Base-by-base conservation (phyloP, 2,113 vertebrate genomes). In the Oriolus oriolus region DNA sequence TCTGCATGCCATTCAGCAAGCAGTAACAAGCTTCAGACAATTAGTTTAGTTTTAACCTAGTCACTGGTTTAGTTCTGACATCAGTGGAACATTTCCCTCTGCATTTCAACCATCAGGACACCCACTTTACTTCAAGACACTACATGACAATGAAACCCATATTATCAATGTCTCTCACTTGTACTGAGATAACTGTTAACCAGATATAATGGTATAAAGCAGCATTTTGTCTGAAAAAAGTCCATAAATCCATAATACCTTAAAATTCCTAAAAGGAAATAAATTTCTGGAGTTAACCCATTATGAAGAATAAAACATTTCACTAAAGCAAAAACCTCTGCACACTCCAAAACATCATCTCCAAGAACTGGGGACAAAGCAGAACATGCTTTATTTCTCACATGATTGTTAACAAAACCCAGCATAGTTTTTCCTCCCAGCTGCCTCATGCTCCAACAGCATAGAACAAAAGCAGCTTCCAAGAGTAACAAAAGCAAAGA, bases 101-200 rank as follows among this genome's bases (percentile, higher is more conserved):
- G 42, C 17, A 44, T 80, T 71, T 80, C 21, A 87, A 26, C 13
- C n/a, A 75, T 16, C 37, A 80, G 45, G 9, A 90, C 52, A 71
- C 13, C 7, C 27, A 80, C 49, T 66, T 60, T 26, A 66, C 31
- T 53, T 87, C 35, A 57, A 22, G 49, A 79, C 23, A 52, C 17
- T 5, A 18, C 11, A 4, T 41, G 39, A 66, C 0, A 0, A 84
- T 14, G 14, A 69, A 87, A 92, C 35, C 18, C 33, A 74, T 0
- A 0, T 68, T 49, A 84, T 11, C 39, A 8, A 10, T 21, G 4
- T 27, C 33, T 94, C 33, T 52, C 35, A 23, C 28, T 49, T 49
- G 11, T 30, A 78, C 0, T n/a, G 16, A 74, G 33, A 24, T 50
- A 74, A 57, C 33, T 53, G 22, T 22, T 26, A 69, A 31, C 1